phyloP scores from a whole-genome alignment of 2,888 invertebrate species.

The Altica lythri region DNA sequence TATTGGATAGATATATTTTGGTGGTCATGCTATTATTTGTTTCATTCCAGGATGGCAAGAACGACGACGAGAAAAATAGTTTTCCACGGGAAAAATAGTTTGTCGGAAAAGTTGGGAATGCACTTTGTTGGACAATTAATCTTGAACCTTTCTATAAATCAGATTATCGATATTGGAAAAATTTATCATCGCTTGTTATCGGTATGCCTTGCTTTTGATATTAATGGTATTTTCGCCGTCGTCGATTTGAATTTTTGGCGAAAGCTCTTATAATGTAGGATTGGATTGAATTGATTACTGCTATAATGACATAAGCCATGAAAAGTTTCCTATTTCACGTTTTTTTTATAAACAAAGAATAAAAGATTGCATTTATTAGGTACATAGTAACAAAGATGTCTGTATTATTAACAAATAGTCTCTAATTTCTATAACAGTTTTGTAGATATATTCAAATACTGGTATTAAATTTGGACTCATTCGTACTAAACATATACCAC shows the following conservation, averaged over 20 bases:
- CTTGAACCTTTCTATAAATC: constrained; percentile 31
- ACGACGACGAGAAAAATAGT: constrained; percentile 20
- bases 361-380: too few species aligned
- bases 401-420: too few species aligned
- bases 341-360: too few species aligned
- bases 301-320: too few species aligned
- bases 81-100: constrained; percentile 26
- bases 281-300: too few species aligned
- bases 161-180: constrained; percentile 24
- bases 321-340: too few species aligned
- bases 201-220: constrained; percentile 16
- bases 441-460: too few species aligned
- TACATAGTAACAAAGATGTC: too few species aligned
- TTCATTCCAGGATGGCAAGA: background rate
- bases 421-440: too few species aligned
- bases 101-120: constrained; percentile 27
- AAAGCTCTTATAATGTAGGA: constrained; percentile 6
- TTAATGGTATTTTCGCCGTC: constrained; percentile 23
- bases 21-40: constrained; percentile 15
- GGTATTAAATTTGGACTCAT: too few species aligned
- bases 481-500: too few species aligned
- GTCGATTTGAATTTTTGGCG: constrained; percentile 15
- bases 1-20: constrained; percentile 8
- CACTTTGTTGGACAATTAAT: constrained; percentile 32
- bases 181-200: constrained; percentile 27